Percentiles rank a stretch among this genome's conserved stretches.
Evolutionary conservation across 2,888 invertebrate genomes (phyloP).

Genomic region (Dimorphilus gyrociliatus): DNA sequence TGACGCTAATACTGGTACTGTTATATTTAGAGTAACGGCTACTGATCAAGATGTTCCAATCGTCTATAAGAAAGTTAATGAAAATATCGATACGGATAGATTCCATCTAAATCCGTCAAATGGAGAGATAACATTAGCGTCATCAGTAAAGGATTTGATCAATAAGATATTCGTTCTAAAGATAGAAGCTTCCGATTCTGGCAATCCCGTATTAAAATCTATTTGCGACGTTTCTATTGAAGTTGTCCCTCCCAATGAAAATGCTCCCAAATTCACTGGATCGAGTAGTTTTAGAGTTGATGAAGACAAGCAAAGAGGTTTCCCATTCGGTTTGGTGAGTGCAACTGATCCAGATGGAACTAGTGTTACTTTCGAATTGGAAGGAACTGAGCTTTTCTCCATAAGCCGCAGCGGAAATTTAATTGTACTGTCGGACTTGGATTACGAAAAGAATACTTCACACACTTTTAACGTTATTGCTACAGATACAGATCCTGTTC

Average conservation of each 20-base stretch:
- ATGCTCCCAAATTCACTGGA: constrained; percentile 61
- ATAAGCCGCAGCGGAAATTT: too few relatives aligned
- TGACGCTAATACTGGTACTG: constrained; percentile 2
- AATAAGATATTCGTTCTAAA: too few relatives aligned
- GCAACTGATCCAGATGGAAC: constrained; percentile 23
- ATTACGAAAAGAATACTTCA: constrained; percentile 68
- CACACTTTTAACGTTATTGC: constrained; percentile 74
- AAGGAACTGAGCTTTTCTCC: too few relatives aligned
- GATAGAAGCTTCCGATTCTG: constrained; percentile 80
- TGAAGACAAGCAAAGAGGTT: constrained; percentile 15
- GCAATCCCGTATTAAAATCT: constrained; percentile 81
- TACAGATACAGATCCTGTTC: constrained; percentile 64
- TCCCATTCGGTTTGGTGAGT: constrained; percentile 19
- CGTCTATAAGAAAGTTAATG: too few relatives aligned
- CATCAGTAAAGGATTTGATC: too few relatives aligned
- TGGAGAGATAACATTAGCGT: too few relatives aligned
- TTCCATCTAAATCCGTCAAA: too few relatives aligned
- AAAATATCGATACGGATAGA: too few relatives aligned
- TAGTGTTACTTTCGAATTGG: too few relatives aligned
- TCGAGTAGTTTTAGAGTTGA: constrained; percentile 18
- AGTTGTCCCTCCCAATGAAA: constrained; percentile 79
- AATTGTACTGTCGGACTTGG: too few relatives aligned
- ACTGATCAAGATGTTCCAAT: too few relatives aligned
- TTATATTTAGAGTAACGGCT: too few relatives aligned
- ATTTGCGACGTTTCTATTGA: constrained; percentile 69